These are phyloP conservation scores for Steinernema khuongi DNA, from an alignment of 1,140 invertebrate genomes.

Conservation along the genomic window DNA sequence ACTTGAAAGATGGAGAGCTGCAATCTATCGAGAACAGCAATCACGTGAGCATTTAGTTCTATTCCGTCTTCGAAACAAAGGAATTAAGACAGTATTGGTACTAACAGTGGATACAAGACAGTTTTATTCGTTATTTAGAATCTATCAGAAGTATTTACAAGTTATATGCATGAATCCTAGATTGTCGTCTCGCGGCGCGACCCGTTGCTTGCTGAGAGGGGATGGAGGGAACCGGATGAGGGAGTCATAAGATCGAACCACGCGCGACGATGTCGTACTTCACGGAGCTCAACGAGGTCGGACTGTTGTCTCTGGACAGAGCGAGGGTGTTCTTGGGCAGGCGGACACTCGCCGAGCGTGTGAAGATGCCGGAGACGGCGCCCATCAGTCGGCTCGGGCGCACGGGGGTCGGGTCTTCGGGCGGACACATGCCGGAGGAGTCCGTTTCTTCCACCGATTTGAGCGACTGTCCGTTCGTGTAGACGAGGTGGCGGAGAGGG, in stretches of 20 bases:
- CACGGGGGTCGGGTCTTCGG: not conserved
- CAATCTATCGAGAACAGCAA: too few relatives aligned
- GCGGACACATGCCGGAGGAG: not conserved
- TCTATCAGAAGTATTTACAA: too few relatives aligned
- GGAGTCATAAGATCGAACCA: not conserved
- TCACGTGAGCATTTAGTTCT: too few relatives aligned
- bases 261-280: conserved; percentile 1
- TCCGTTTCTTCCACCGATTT: not conserved
- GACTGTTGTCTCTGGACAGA: not conserved
- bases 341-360: not conserved
- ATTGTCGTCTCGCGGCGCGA: not conserved
- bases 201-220: not conserved
- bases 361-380: not conserved
- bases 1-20: too few relatives aligned
- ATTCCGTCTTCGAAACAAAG: too few relatives aligned
- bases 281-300: not conserved
- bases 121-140: too few relatives aligned
- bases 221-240: not conserved
- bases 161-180: too few relatives aligned
- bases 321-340: conserved; percentile 7
- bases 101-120: too few relatives aligned
- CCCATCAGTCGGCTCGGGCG: not conserved
- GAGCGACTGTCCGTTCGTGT: not conserved
- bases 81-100: too few relatives aligned
- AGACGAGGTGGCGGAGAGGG: not conserved